Evolutionary conservation across 2,888 invertebrate genomes (phyloP), one percentile per base, ranked within the genome.

Genomic region (Conistra vaccinii): DNA sequence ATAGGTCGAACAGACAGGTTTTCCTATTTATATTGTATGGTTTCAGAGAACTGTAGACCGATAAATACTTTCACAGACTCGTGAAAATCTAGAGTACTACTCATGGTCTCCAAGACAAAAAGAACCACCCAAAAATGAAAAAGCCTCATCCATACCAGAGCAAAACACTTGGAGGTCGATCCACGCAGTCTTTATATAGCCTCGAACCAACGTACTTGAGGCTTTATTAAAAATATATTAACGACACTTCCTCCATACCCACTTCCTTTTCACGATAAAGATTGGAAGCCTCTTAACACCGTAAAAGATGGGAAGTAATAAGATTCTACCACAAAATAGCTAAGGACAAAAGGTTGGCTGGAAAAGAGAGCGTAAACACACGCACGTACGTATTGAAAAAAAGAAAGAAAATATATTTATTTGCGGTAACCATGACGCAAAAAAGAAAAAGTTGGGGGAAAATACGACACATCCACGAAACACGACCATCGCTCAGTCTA

Each of bases 211-310:
- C n/a, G 26, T 53, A 60, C 73, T 78, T n/a, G 42, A 62, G 29
- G 51, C 81, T 42, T 67, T 75, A 62, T 80, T 75, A 62, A 75
- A 66, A 62, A 57, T 0, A 67, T 58, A 62, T 73, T 53, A 66
- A 55, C 48, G 39, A 67, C 10, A 42, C 48, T 66, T 53, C 48
- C 45, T 45, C 45, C 35, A 65, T 65, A 45, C 23, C 53, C 48
- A 55, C 48, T 61, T 74, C 32, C 53, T 61, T 51, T 66, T 57
- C 32, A 42, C 20, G 26, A 10, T 23, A 74, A 67, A 57, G 17
- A 78, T 73, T 80, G 63, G 51, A 58, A 80, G 62, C 10, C 35
- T 48, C 61, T 62, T 70, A n/a, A 71, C 26, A 55, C 4, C 26
- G 12, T 55, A 39, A 71, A 61, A 55, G 35, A 61, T 35, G 45